Base-by-base conservation (phyloP, 2,797 vertebrate genomes). In the Jordanella pulchra region DNA sequence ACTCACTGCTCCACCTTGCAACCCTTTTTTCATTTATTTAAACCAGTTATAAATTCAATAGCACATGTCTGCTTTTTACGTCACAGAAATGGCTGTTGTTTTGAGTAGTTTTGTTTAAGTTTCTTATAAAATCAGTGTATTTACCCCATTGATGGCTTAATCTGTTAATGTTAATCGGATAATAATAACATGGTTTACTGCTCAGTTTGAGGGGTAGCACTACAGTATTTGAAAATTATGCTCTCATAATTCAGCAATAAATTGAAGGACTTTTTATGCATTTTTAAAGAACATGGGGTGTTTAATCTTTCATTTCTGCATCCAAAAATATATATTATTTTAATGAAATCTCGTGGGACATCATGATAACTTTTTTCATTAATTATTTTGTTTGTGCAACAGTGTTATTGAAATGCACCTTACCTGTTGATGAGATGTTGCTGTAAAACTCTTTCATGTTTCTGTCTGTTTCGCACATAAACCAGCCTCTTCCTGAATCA, bases 371-470 rank as follows among this genome's bases (percentile, higher is more conserved):
- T 15, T 9, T 58, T 0, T 17, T 58, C 13, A 15, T 17, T 30
- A 58, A 17, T 27, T 3, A 9, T n/a, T 25, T 25, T 17, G 42
- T 58, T 23, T 21, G 10, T 39, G 65, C 65, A 67, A 12, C 47
- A 51, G 18, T 21, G 25, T 44, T 7, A 15, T 42, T 42, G 11
- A 3, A 6, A 48, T 27, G 39, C 32, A 17, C 3, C 14, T 17
- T 89, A 94, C 94, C 92, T 92, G 91, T 86, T 42, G 70, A 11
- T 14, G 78, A 87, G 47, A 44, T 50, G 77, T 89, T 90, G 45
- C 51, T 65, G 0, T 74, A 7, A 28, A 92, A 65, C 58, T 70
- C 67, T 12, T 45, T 5, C 73, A 89, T 79, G 66, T 92, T 81
- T 32, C 14, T 69, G 13, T 92, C 78, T 11, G 89, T 79, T 61